Base-by-base conservation (phyloP, 2,888 invertebrate species). In the Caenorhabditis imperialis region DNA sequence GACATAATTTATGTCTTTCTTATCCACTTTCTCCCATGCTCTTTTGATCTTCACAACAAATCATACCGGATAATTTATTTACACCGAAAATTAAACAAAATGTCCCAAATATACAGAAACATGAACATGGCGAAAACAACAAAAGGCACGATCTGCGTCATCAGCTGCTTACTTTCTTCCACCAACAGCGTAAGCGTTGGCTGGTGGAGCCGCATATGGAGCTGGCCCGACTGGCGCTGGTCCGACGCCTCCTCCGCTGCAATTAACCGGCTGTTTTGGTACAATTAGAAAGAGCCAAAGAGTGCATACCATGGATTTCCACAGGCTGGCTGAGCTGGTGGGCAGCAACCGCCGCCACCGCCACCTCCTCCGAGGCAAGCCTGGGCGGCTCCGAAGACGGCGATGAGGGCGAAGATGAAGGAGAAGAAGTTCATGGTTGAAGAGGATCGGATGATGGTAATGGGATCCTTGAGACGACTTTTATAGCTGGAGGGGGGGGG, bases 331-430 rank as follows among this genome's bases (percentile, higher is more conserved):
- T 63, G 55, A 33, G 79, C 58, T 40, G 62, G 60, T 45, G 73
- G 73, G 42, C 78, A 78, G 58, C 79, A 79, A n/a, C 63, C 60
- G 44, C 75, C 63, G 23, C 75, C 75, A 23, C 65, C 65, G 12
- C 30, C 25, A 40, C 54, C 55, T 53, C 73, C 73, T 38, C 63
- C 44, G 45, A 76, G 73, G 22, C 53, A 58, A 10, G 54, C 51
- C 25, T 76, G 74, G 37, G 70, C 53, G 20, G 72, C 57, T 20
- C 58, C 63, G 16, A 72, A 57, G 25, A 53, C 62, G 40, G 58
- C 57, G 58, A 58, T 27, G 45, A 72, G 54, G 16, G 65, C 53
- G 38, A 50, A 35, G 48, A 53, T 51, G 27, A 50, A 58, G 47
- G n/a, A n/a, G n/a, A n/a, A n/a, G n/a, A n/a, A n/a, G n/a, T n/a